phyloP scores from a whole-genome alignment of 2,797 vertebrate species.

The Harpagifer antarcticus region DNA sequence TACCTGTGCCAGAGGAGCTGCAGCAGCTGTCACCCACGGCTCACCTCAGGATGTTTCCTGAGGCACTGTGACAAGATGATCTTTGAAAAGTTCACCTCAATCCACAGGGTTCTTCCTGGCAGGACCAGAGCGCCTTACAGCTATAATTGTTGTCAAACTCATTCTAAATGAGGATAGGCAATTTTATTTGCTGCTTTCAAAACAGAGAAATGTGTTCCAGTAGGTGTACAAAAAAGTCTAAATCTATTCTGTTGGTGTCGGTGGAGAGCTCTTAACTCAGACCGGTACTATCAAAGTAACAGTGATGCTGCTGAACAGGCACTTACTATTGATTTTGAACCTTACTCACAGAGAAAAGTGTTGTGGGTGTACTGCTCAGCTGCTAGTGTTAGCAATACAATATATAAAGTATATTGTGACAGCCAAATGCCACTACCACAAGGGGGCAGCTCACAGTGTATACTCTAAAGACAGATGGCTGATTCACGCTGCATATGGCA shows the following conservation, averaged over 20 bases:
- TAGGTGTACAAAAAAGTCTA: neutral
- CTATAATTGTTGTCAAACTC: slow-evolving; percentile 19
- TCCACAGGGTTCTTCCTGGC: slow-evolving; percentile 55
- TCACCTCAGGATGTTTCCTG: slow-evolving; percentile 84
- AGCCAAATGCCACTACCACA: slow-evolving; percentile 42
- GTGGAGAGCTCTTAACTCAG: slow-evolving; percentile 4
- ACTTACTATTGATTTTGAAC: slow-evolving; percentile 43
- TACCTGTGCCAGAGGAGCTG: slow-evolving; percentile 77
- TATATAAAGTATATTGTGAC: neutral
- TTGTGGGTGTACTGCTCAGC: slow-evolving; percentile 40
- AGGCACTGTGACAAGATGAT: slow-evolving; percentile 80
- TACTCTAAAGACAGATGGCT: slow-evolving; percentile 30
- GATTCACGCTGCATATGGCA: slow-evolving; percentile 13
- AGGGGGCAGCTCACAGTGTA: slow-evolving; percentile 57
- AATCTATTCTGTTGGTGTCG: neutral
- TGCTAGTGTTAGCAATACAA: slow-evolving; percentile 21
- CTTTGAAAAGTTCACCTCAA: slow-evolving; percentile 83
- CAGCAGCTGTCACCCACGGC: slow-evolving; percentile 79
- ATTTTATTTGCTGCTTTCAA: slow-evolving; percentile 16
- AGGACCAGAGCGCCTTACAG: slow-evolving; percentile 11
- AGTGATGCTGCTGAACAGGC: slow-evolving; percentile 15
- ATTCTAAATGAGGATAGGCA: slow-evolving; percentile 12
- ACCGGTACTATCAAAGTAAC: neutral
- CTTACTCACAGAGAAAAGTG: slow-evolving; percentile 44
- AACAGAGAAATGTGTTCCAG: neutral